Evolutionary conservation across 1,140 invertebrate genomes (phyloP).

Genomic region (Drusus annulatus): DNA sequence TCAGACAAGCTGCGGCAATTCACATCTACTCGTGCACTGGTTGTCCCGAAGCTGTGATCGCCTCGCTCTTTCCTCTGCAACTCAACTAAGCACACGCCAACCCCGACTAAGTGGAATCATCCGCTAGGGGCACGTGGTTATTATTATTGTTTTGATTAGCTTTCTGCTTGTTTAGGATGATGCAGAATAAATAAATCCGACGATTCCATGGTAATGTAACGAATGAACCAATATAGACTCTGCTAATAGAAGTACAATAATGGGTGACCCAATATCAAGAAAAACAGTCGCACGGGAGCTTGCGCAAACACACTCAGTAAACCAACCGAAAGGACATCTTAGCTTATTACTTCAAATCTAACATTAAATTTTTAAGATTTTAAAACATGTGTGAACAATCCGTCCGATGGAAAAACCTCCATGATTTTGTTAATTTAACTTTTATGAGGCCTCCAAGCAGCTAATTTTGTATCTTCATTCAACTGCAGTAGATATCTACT

Average conservation of each 20-base stretch:
- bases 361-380: too few relatives aligned
- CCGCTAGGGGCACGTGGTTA: not conserved
- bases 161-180: conserved; percentile 40
- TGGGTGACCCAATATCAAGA: not conserved
- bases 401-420: too few relatives aligned
- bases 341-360: too few relatives aligned
- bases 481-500: too few relatives aligned
- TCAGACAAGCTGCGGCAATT: too few relatives aligned
- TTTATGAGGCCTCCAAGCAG: too few relatives aligned
- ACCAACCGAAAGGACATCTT: too few relatives aligned
- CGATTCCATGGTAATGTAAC: not conserved
- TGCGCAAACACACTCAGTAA: too few relatives aligned
- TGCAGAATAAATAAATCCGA: not conserved
- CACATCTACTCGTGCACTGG: conserved; percentile 15
- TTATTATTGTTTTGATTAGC: conserved; percentile 40
- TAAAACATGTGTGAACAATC: too few relatives aligned
- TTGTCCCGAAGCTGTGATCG: conserved; percentile 11
- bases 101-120: conserved; percentile 2
- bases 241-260: not conserved
- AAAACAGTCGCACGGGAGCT: too few relatives aligned
- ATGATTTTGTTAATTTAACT: too few relatives aligned
- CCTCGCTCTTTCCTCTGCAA: not conserved
- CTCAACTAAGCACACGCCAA: conserved; percentile 23
- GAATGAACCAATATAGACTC: conserved; percentile 4
- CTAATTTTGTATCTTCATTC: too few relatives aligned